These are phyloP conservation scores for Heliopora coerulea DNA, from an alignment of 92 coral and sea anemone genomes.

Conservation along the genomic window DNA sequence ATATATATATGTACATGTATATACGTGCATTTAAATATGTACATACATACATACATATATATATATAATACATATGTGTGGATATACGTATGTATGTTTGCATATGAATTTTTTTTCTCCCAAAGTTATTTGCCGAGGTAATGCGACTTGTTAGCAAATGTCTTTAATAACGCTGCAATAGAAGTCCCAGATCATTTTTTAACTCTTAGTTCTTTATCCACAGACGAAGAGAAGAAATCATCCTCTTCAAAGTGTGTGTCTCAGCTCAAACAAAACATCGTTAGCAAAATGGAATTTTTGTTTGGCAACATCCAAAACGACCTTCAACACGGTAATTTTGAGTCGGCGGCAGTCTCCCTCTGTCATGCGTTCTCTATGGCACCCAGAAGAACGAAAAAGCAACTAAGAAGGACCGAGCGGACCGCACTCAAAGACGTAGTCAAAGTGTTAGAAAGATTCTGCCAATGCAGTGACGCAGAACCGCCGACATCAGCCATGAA, in stretches of 20 bases:
- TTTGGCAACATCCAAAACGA: constrained; percentile 16
- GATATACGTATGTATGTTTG: no score
- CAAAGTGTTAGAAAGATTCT: constrained; percentile 20
- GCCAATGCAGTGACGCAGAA: constrained; percentile 3
- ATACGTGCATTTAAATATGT: no score
- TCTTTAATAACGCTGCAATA: no score
- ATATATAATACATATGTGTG: no score
- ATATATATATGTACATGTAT: no score
- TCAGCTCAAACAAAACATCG: constrained; percentile 22
- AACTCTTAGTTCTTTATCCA: no score
- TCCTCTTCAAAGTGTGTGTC: constrained; percentile 1
- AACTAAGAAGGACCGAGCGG: constrained; percentile 46
- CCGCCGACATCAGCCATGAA: constrained; percentile 14
- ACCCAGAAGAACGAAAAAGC: constrained; percentile 65
- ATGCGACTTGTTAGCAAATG: no score
- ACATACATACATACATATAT: no score
- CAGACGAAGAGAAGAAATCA: background rate
- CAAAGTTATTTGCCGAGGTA: no score
- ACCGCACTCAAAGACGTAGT: constrained; percentile 12
- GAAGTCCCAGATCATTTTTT: no score
- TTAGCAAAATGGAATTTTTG: constrained; percentile 19
- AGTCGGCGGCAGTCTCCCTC: constrained; percentile 69
- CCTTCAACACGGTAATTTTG: constrained; percentile 55
- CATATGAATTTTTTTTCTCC: no score
- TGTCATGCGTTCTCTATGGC: constrained; percentile 81